Evolutionary conservation across 2,113 vertebrate species (phyloP).

Genomic region (Geothlypis trichas): DNA sequence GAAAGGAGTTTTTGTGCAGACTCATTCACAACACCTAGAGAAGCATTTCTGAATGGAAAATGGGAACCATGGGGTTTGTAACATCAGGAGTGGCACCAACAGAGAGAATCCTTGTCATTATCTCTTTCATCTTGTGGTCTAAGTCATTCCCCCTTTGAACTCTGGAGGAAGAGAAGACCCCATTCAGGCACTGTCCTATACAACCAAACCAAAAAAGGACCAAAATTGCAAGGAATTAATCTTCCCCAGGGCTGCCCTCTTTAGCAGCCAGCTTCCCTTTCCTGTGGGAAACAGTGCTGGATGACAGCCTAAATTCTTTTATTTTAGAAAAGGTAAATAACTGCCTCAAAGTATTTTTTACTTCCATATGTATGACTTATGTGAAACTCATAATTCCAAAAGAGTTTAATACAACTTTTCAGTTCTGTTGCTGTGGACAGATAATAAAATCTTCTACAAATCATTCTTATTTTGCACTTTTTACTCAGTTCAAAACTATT

Average conservation of each 20-base stretch:
- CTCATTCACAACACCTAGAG: not conserved
- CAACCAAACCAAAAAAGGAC: not conserved
- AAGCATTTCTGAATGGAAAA: not conserved
- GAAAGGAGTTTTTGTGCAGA: not conserved
- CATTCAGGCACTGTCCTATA: not conserved
- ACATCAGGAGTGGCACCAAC: not conserved
- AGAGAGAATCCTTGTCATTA: not conserved
- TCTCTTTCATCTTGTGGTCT: not conserved
- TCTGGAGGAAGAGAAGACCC: not conserved
- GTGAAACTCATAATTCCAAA: not conserved
- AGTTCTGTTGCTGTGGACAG: not conserved
- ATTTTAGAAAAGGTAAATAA: not conserved
- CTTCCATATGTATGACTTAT: not conserved
- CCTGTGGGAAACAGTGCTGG: not conserved
- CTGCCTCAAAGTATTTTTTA: not conserved
- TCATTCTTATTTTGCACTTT: not conserved
- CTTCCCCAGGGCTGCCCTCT: not conserved
- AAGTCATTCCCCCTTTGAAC: not conserved
- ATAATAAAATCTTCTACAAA: not conserved
- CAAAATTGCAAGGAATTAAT: not conserved
- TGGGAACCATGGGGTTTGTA: not conserved
- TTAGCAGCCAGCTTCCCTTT: not conserved
- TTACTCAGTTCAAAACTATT: not conserved
- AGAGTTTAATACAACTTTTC: not conserved
- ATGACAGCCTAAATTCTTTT: not conserved